These are phyloP conservation scores for Silurus aristotelis DNA, from an alignment of 2,797 vertebrate species.

Conservation along the genomic window DNA sequence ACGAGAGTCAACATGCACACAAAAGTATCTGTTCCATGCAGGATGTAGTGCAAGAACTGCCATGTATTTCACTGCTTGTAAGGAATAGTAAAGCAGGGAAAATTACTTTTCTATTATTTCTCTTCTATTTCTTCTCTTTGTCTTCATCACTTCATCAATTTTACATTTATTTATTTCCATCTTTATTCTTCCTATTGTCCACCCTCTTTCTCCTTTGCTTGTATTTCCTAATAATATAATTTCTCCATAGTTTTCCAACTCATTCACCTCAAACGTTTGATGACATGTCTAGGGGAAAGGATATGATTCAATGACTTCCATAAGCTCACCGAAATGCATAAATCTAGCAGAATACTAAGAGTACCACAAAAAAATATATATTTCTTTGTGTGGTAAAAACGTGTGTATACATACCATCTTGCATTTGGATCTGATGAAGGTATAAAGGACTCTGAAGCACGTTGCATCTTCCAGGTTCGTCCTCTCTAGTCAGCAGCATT, in stretches of 20 bases:
- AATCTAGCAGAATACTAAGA: neutral
- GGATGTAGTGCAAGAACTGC: neutral
- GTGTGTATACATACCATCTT: conserved; percentile 76
- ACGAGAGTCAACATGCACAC: neutral
- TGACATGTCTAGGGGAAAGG: neutral
- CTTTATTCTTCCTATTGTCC: neutral
- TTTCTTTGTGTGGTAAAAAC: neutral
- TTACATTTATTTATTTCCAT: neutral
- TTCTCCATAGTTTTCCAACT: neutral
- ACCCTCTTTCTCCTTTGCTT: neutral
- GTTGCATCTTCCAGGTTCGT: conserved; percentile 81
- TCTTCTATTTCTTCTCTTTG: neutral
- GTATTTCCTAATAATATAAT: neutral
- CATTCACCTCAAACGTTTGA: neutral
- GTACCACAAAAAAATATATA: no score
- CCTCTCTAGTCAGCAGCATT: conserved; percentile 89
- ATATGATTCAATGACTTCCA: neutral
- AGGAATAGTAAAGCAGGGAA: neutral
- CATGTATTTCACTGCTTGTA: neutral
- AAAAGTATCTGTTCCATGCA: neutral
- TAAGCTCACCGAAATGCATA: neutral
- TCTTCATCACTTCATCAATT: neutral
- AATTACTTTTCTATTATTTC: neutral
- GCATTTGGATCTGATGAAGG: conserved; percentile 81
- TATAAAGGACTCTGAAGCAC: conserved; percentile 89